Evolutionary conservation across 2,113 vertebrate genomes (phyloP), one percentile per base, ranked within the genome.

Genomic region (Rhabdornis inornatus): DNA sequence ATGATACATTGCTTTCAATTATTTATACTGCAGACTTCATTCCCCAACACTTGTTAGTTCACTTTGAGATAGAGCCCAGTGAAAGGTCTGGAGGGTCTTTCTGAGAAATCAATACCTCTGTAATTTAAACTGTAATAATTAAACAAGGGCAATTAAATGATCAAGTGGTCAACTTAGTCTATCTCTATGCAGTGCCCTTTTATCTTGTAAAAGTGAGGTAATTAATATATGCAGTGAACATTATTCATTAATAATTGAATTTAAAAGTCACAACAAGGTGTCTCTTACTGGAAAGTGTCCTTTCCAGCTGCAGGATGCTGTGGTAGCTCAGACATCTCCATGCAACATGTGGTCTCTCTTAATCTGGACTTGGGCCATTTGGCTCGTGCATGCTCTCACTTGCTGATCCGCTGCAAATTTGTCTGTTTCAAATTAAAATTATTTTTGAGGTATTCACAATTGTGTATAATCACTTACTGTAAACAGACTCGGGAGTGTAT

Each of bases 141-240:
- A 94, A 95, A 55, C 24, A 86, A 70, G 56, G 24, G 44, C 64
- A 95, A 94, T 91, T 95, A 94, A 93, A 87, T 56, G 50, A 87
- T 87, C 61, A 90, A 95, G 75, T 0, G 0, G 31, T 31, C 65
- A 87, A 15, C 42, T 71, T 77, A 66, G 47, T 65, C 68, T 0
- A 0, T 84, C 64, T 76, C 87, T 53, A 76, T 1, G 4, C 85
- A 84, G 47, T 0, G 18, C 68, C 79, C 60, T 90, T 92, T 85
- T 40, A 68, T 59, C 60, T 93, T 8, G 0, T n/a, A 69, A 87
- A 92, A 85, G 74, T 86, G 91, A 87, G 40, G 19, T 40, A 13
- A 50, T 79, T 94, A 42, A 72, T 37, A 52, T 57, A 63, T 6
- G 3, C 16, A 17, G 49, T 44, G 80, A 87, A 28, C 16, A 28